Base-by-base conservation (phyloP, 2,113 vertebrate genomes). In the Hymenochirus boettgeri region DNA sequence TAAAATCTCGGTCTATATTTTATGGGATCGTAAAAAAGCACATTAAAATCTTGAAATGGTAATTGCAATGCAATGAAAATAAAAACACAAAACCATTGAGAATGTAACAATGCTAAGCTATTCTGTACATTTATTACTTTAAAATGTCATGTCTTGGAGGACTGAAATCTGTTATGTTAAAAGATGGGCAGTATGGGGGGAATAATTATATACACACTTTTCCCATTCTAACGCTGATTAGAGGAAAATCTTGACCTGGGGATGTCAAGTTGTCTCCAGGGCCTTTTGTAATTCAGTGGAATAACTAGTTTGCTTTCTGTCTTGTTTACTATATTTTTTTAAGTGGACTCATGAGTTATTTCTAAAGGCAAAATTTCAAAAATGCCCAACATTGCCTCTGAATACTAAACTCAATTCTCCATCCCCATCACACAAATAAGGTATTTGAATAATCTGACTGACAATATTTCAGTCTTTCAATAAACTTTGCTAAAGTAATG, bases 271-370 rank as follows among this genome's bases (percentile, higher is more conserved):
- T 65, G 42, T 47, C 62, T 47, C 62, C 27, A 57, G 53, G 62
- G 61, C 17, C 29, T 45, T 25, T 22, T 47, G 18, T 21, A 21
- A 65, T 65, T 57, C 39, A 23, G 52, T 57, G 42, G 42, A 57
- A 65, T 65, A 56, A 47, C 52, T 56, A 22, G 57, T 57, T 57
- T 65, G 63, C 54, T 65, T 57, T 65, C 15, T 26, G 27, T 23
- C 50, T 48, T 57, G 54, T 57, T 65, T 57, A 31, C n/a, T 39
- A 19, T 13, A 47, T 39, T 47, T 33, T 15, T 63, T 47, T 57
- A 56, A 47, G 37, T 65, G 39, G 51, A 47, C 52, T 65, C 53
- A 47, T 56, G 62, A 65, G 62, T 10, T 56, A 23, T 48, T 65
- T 47, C 19, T 26, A 33, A 25, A 47, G 27, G 52, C 11, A 47